Evolutionary conservation across 2,797 vertebrate genomes (phyloP).

Genomic region (Yasuhikotakia modesta): DNA sequence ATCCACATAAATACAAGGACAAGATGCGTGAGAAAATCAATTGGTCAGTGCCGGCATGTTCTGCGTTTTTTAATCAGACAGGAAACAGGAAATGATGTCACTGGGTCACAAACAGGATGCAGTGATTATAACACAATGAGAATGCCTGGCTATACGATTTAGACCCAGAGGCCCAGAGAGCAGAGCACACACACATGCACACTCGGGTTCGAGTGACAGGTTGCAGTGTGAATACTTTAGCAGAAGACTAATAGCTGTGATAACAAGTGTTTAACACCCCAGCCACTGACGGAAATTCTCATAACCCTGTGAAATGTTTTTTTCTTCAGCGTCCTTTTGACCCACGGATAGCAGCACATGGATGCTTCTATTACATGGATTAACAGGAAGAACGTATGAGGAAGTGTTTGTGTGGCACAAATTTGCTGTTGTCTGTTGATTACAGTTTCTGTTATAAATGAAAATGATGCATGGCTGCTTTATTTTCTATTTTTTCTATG

Average conservation of each 20-base stretch:
- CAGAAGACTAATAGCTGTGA: slow-evolving; percentile 61
- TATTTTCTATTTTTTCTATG: neutral
- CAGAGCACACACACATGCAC: slow-evolving; percentile 38
- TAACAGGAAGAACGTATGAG: slow-evolving; percentile 63
- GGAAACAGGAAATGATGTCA: slow-evolving; percentile 89
- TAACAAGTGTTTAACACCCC: slow-evolving; percentile 64
- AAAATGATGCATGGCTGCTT: slow-evolving; percentile 19
- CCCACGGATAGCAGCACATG: slow-evolving; percentile 30
- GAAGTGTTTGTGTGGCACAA: slow-evolving; percentile 53
- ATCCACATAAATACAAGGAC: slow-evolving; percentile 55
- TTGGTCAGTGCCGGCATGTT: slow-evolving; percentile 73
- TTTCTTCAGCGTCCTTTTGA: slow-evolving; percentile 51
- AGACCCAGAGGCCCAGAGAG: slow-evolving; percentile 73
- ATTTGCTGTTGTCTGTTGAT: slow-evolving; percentile 54
- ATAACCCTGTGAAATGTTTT: slow-evolving; percentile 53
- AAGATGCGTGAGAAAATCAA: slow-evolving; percentile 82
- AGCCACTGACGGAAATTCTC: slow-evolving; percentile 52
- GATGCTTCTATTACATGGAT: slow-evolving; percentile 53
- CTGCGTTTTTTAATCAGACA: slow-evolving; percentile 81
- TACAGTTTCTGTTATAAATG: slow-evolving; percentile 27
- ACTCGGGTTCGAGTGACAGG: slow-evolving; percentile 61
- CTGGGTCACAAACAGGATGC: slow-evolving; percentile 91
- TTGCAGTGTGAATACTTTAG: slow-evolving; percentile 52
- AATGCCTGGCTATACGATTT: slow-evolving; percentile 75
- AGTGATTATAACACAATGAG: slow-evolving; percentile 85